phyloP scores from a whole-genome alignment of 2,888 invertebrate species.

The Phorcus lineatus region DNA sequence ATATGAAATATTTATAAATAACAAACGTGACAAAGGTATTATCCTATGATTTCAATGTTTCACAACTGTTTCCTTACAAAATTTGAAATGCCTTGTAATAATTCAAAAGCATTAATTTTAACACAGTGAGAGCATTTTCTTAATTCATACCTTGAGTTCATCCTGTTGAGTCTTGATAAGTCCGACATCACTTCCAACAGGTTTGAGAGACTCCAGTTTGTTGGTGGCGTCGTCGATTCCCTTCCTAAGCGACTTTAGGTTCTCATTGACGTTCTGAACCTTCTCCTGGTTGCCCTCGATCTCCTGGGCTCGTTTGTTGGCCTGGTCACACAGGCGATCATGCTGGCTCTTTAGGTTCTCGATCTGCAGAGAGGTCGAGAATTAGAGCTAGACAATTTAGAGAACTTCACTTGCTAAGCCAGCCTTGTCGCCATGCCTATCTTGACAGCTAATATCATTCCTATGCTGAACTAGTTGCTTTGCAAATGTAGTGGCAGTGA shows the following conservation, averaged over 20 bases:
- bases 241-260: constrained; percentile 51
- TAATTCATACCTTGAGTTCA: constrained; percentile 84
- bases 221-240: constrained; percentile 62
- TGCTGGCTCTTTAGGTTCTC: constrained; percentile 87
- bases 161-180: constrained; percentile 92
- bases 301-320: constrained; percentile 76
- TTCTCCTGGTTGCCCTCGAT: constrained; percentile 56
- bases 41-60: too few relatives aligned
- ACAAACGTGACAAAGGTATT: too few relatives aligned
- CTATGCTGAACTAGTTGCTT: too few relatives aligned
- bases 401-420: background rate
- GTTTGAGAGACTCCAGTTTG: constrained; percentile 77
- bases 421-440: too few relatives aligned
- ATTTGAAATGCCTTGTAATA: too few relatives aligned
- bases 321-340: constrained; percentile 86
- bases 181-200: constrained; percentile 93
- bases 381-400: too few relatives aligned
- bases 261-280: constrained; percentile 59
- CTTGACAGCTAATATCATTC: too few relatives aligned
- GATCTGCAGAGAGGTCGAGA: constrained; percentile 77
- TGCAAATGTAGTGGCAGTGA: too few relatives aligned
- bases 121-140: too few relatives aligned
- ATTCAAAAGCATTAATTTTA: too few relatives aligned
- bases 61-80: too few relatives aligned
- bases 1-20: too few relatives aligned